Evolutionary conservation across 2,888 invertebrate genomes (phyloP).

Genomic region (Drosophila cognata): DNA sequence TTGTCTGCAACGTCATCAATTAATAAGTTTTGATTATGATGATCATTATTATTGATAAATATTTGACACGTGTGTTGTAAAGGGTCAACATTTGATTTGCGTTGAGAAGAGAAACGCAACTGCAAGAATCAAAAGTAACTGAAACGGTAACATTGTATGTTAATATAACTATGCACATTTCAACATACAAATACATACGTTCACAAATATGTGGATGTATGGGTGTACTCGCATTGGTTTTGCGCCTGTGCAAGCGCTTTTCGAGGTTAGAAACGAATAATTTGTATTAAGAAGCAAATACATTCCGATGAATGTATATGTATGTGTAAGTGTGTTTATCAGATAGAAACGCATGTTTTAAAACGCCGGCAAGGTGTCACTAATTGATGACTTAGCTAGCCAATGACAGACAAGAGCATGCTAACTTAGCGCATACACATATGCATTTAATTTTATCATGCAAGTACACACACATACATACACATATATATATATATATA

Average conservation of each 20-base stretch:
- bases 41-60: neutral
- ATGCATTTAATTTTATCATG: neutral
- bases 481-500: conserved; percentile 1
- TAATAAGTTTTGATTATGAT: conserved; percentile 29
- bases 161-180: conserved; percentile 3
- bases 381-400: conserved; percentile 48
- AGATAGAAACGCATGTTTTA: conserved; percentile 60
- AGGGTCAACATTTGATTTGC: conserved; percentile 17
- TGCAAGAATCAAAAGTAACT: conserved; percentile 32
- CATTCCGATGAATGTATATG: conserved; percentile 5
- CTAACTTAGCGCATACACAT: conserved; percentile 17
- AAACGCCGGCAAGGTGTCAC: conserved; percentile 45
- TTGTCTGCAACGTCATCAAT: conserved; percentile 52
- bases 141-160: conserved; percentile 6
- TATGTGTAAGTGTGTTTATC: conserved; percentile 36
- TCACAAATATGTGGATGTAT: neutral
- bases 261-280: conserved; percentile 74
- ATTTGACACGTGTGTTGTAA: neutral
- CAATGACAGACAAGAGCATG: neutral
- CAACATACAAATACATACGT: neutral
- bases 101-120: conserved; percentile 2
- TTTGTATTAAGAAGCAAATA: conserved; percentile 29
- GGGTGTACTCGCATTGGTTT: neutral
- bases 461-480: neutral
- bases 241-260: conserved; percentile 50